Conservation (phyloP, 1,140 invertebrate species). For the Penaeus indicus region DNA sequence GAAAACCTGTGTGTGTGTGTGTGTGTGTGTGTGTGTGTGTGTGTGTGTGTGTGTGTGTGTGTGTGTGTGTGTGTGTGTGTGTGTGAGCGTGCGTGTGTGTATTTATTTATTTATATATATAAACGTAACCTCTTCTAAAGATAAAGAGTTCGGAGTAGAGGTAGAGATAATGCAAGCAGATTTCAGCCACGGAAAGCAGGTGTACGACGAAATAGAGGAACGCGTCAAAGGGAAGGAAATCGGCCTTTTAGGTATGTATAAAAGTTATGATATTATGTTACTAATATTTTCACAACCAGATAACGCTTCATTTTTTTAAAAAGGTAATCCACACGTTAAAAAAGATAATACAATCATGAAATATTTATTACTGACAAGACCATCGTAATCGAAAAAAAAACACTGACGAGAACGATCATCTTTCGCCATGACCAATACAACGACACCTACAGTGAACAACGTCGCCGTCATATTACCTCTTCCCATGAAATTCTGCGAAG, state of each 20-base stretch:
- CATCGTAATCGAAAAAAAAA: too few relatives aligned
- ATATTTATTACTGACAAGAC: too few relatives aligned
- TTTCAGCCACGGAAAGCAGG: slow-evolving; percentile 69
- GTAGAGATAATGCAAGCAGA: slow-evolving; percentile 70
- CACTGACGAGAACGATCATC: too few relatives aligned
- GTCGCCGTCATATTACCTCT: slow-evolving; percentile 72
- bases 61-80: too few relatives aligned
- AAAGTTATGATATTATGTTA: not conserved
- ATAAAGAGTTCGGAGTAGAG: slow-evolving; percentile 67
- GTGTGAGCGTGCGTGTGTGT: not conserved
- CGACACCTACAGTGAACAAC: slow-evolving; percentile 72
- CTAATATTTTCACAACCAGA: too few relatives aligned
- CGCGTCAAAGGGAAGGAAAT: slow-evolving; percentile 70
- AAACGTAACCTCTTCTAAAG: slow-evolving; percentile 5
- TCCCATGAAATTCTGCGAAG: slow-evolving; percentile 70
- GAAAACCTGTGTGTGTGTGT: too few relatives aligned
- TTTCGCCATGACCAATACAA: too few relatives aligned
- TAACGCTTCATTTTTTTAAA: too few relatives aligned
- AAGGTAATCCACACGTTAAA: too few relatives aligned
- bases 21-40: too few relatives aligned
- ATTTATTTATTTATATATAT: not conserved
- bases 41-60: too few relatives aligned
- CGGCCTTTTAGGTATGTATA: slow-evolving; percentile 70
- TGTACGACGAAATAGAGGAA: slow-evolving; percentile 63
- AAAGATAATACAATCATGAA: too few relatives aligned